These are phyloP conservation scores for Macrotus californicus DNA, from an alignment of 2,113 vertebrate genomes.

Conservation along the genomic window DNA sequence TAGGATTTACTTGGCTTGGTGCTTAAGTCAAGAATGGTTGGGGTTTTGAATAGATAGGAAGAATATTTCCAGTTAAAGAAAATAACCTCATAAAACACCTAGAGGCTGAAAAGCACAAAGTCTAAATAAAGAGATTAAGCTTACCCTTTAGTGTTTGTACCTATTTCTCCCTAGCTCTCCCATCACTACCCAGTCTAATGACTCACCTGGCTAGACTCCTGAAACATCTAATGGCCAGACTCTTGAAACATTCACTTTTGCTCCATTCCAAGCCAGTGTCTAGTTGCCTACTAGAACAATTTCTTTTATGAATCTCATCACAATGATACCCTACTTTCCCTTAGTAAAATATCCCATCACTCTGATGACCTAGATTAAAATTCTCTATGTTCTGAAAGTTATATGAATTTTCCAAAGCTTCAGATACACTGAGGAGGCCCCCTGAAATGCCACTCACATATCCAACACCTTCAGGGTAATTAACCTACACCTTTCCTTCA, in stretches of 20 bases:
- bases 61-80: background rate
- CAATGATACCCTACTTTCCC: background rate
- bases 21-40: background rate
- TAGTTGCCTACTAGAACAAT: background rate
- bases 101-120: background rate
- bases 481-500: background rate
- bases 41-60: background rate
- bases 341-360: background rate
- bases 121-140: background rate
- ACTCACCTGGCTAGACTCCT: background rate
- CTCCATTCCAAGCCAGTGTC: background rate
- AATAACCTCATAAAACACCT: background rate
- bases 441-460: background rate
- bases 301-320: background rate
- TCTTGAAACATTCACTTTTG: background rate
- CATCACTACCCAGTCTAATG: background rate
- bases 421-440: background rate
- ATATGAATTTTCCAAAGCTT: background rate
- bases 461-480: background rate
- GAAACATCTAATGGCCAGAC: background rate
- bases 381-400: background rate
- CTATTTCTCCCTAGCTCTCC: background rate
- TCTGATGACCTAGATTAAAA: background rate
- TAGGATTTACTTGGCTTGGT: background rate
- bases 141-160: background rate